Conservation (phyloP, 2,888 invertebrate genomes). For the Sinodicranocentrus sp. region DNA sequence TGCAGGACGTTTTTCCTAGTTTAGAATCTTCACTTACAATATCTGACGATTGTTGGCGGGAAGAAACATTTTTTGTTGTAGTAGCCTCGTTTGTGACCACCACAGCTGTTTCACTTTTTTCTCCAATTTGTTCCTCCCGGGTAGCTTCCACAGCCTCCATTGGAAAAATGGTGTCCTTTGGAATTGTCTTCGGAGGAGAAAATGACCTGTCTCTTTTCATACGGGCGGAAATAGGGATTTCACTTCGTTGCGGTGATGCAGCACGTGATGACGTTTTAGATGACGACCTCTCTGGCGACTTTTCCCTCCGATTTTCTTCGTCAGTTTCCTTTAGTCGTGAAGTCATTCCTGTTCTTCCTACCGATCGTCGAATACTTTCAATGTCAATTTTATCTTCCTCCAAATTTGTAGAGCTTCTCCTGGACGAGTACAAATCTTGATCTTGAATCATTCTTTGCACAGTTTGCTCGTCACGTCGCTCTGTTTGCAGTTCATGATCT, state of each 20-base stretch:
- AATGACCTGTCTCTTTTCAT: conserved; percentile 60
- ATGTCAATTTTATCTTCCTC: conserved; percentile 40
- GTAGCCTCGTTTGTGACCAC: neutral
- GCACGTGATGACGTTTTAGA: conserved; percentile 41
- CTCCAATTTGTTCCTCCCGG: neutral
- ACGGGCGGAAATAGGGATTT: conserved; percentile 64
- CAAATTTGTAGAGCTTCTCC: conserved; percentile 55
- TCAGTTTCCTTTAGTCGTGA: conserved; percentile 24
- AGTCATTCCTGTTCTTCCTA: neutral
- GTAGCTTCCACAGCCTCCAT: neutral
- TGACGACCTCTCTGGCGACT: conserved; percentile 10
- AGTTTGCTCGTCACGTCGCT: conserved; percentile 9
- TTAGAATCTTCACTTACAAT: too few species aligned
- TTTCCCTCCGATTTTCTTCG: conserved; percentile 20
- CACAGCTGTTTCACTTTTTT: neutral
- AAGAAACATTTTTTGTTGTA: too few species aligned
- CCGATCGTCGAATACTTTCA: neutral
- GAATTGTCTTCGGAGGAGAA: conserved; percentile 59
- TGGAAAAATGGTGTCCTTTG: neutral
- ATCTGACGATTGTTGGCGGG: too few species aligned
- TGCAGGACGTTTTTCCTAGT: too few species aligned
- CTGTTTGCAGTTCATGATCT: conserved; percentile 39
- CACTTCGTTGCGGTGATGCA: conserved; percentile 61
- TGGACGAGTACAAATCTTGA: conserved; percentile 49
- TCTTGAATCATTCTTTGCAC: conserved; percentile 7